Base-by-base conservation (phyloP, 2,888 invertebrate species). In the Orthosia gracilis region DNA sequence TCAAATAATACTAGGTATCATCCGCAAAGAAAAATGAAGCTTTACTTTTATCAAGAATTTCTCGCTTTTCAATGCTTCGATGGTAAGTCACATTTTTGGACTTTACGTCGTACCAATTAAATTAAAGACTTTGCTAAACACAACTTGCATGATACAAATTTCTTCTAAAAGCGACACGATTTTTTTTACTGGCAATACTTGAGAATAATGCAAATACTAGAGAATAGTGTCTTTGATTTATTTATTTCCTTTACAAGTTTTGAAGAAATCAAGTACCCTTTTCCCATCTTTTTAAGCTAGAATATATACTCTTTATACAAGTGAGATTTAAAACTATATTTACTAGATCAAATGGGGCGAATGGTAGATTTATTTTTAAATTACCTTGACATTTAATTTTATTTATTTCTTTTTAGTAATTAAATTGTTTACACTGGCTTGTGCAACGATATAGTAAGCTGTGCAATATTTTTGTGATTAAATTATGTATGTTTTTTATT, bases 381-480 rank as follows among this genome's bases (percentile, higher is more conserved):
- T 57, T 54, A 12, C 13, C 13, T 71, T 71, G 26, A 74, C 57
- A 59, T 47, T 26, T 23, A n/a, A 65, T 76, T 73, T 73, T 77
- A 77, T 75, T 80, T 80, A 75, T 77, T 73, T 61, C 21, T 74
- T 47, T 66, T 67, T 55, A 73, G 77, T 80, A 83, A 76, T 83
- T 74, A 74, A 78, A 69, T 77, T 67, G 3, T 78, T 69, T 65
- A 73, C 45, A 55, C 40, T 67, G 63, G 50, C 67, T 81, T 78
- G 67, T 86, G 68, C 76, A 77, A 71, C 52, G 52, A 78, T 40
- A 70, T 72, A 69, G 23, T 55, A 23, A 70, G 18, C 45, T 78
- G 85, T 85, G 87, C 87, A 85, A 85, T 85, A 85, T 86, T 73
- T 85, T 80, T 76, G 47, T 76, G 64, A 69, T 71, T 82, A 54